Evolutionary conservation across 1,140 invertebrate genomes (phyloP), one percentile per base, ranked within the genome.

Genomic region (Grapholita molesta): DNA sequence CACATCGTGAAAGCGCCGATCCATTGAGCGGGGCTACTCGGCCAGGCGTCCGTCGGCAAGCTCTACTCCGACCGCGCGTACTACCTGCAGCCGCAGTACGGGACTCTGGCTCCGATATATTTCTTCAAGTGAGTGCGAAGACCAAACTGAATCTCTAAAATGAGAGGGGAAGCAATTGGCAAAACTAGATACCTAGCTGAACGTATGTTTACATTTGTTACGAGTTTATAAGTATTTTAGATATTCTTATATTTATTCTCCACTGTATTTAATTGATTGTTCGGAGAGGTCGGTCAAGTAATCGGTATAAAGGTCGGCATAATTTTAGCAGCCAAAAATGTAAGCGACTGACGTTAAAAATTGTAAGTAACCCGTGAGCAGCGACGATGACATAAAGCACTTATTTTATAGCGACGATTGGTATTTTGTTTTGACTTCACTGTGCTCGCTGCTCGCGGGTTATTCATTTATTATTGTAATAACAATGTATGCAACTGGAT

Each of bases 1-100:
- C 96, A 97, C 93, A 97, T 98, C 89, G 96, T 98, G 80, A 97
- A 97, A 92, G 96, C 96, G 72, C 96, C 96, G 76, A 97, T 97
- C 86, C 96, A 98, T 93, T 97, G 96, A 95, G 92, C 90, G 84
- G 80, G 80, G 82, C 83, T 85, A 68, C 78, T 82, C 69, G 78
- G 86, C 74, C 85, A 80, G 86, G 70, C 33, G 72, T 65, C 84
- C 75, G 61, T 69, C 75, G 73, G 70, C 76, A 82, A 79, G 33
- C 30, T 73, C 70, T 72, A 77, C 78, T 69, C 73, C 48, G 78
- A 84, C 70, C 76, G 77, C 79, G 66, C 77, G 30, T 75, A 74
- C 75, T 77, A 67, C 72, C 69, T 78, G 67, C 80, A 69, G 66
- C 79, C 77, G 78, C 86, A 77, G 66, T 83, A 79, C 78, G 79